Conservation (phyloP, 2,888 invertebrate species). For the Odontomyia ornata region DNA sequence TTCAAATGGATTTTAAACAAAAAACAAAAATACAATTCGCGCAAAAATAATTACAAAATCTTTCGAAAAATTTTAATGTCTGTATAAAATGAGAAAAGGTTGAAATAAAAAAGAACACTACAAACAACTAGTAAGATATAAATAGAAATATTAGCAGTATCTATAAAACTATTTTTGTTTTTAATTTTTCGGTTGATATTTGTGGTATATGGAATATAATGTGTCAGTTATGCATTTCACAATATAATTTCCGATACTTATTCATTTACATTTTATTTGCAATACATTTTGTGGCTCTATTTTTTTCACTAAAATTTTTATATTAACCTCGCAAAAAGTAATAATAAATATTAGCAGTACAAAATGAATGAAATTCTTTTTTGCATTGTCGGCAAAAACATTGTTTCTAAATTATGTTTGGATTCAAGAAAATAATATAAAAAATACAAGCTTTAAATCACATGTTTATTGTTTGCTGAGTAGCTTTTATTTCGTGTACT, state of each 20-base stretch:
- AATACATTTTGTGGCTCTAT: not conserved
- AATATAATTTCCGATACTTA: not conserved
- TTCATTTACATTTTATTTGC: not conserved
- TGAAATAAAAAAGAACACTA: too few species aligned
- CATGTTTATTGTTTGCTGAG: too few species aligned
- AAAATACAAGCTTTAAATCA: too few species aligned
- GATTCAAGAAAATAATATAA: not conserved
- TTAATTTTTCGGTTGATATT: too few species aligned
- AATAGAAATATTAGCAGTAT: not conserved
- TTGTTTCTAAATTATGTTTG: not conserved
- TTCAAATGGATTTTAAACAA: not conserved
- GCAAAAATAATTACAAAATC: not conserved
- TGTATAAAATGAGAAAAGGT: not conserved
- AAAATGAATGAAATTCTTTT: not conserved
- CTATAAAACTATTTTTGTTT: not conserved
- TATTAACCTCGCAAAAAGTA: conserved; percentile 30
- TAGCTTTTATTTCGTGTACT: too few species aligned
- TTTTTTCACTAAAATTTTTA: conserved; percentile 15
- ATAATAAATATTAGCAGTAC: conserved; percentile 23
- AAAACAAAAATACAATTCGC: not conserved
- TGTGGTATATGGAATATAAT: too few species aligned
- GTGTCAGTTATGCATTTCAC: too few species aligned
- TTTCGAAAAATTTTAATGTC: conserved; percentile 4
- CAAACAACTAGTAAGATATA: conserved; percentile 13
- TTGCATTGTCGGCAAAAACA: conserved; percentile 5